These are phyloP conservation scores for Pelosia muscerda DNA, from an alignment of 2,888 invertebrate genomes.

Conservation along the genomic window DNA sequence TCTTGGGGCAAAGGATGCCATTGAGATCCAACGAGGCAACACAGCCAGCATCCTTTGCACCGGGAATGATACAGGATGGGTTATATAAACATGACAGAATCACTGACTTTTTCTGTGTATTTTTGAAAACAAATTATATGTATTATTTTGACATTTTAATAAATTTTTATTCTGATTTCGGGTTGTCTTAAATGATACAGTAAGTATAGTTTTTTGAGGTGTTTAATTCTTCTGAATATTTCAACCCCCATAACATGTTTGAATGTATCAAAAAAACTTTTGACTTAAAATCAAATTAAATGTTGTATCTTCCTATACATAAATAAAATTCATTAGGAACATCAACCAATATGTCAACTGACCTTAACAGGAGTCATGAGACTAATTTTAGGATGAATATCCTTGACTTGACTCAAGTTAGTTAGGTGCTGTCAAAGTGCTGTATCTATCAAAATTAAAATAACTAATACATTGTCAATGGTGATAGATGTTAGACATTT, in stretches of 20 bases:
- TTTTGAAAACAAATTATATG: no score
- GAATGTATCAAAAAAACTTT: not conserved
- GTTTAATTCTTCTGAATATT: no score
- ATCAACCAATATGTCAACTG: not conserved
- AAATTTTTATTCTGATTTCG: not conserved
- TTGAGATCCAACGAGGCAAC: no score
- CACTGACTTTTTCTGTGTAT: no score
- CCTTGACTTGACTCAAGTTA: not conserved
- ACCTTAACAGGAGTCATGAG: not conserved
- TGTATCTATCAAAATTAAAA: not conserved
- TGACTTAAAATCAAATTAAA: no score
- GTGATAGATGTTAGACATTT: not conserved
- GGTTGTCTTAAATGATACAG: not conserved
- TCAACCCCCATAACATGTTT: no score
- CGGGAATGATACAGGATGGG: no score
- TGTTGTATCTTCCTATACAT: not conserved
- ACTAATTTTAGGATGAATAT: not conserved
- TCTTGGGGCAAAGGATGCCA: no score
- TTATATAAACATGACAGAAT: no score
- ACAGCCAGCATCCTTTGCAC: no score
- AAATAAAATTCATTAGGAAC: not conserved
- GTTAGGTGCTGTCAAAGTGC: not conserved
- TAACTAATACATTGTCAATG: not conserved
- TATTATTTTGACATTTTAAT: no score
- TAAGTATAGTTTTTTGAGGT: not conserved